Percentiles rank a stretch among this genome's conserved stretches.
These are phyloP conservation scores for Euleptes europaea DNA, from an alignment of 2,113 vertebrate species.

Conservation along the genomic window DNA sequence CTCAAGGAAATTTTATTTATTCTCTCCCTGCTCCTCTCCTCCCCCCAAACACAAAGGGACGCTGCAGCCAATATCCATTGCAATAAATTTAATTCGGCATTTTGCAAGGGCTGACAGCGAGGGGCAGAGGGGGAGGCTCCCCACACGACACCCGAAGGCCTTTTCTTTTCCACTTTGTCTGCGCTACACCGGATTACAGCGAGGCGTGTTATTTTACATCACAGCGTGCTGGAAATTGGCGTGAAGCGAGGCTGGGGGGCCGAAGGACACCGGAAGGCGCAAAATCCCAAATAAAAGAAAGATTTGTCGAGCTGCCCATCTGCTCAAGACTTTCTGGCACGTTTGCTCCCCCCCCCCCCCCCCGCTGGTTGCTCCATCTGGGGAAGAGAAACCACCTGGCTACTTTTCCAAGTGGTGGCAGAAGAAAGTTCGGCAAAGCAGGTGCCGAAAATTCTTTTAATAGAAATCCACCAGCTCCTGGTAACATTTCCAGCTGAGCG, in stretches of 20 bases:
- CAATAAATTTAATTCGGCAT: slow-evolving; percentile 32
- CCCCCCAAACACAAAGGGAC: not conserved
- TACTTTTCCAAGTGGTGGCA: not conserved
- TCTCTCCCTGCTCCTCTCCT: slow-evolving; percentile 10
- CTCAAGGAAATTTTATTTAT: slow-evolving; percentile 50
- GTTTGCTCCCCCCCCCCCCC: not conserved
- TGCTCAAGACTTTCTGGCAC: not conserved
- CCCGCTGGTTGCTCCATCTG: not conserved
- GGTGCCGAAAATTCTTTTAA: slow-evolving; percentile 1
- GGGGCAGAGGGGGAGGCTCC: not conserved
- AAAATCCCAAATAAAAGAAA: not conserved
- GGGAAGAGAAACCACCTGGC: not conserved
- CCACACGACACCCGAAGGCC: not conserved
- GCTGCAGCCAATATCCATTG: slow-evolving; percentile 10
- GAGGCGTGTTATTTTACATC: slow-evolving; percentile 19
- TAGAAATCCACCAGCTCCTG: not conserved
- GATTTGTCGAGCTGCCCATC: not conserved
- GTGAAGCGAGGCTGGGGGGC: not conserved
- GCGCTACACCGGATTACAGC: not conserved
- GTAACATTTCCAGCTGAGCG: not conserved
- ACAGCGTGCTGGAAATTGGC: slow-evolving; percentile 14
- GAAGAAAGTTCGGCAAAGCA: slow-evolving; percentile 6
- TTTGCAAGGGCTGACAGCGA: not conserved
- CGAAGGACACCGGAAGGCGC: rapidly evolving
- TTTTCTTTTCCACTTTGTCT: slow-evolving; percentile 34